phyloP scores from a whole-genome alignment of 2,888 invertebrate species.

The Tricholauxania praeusta region DNA sequence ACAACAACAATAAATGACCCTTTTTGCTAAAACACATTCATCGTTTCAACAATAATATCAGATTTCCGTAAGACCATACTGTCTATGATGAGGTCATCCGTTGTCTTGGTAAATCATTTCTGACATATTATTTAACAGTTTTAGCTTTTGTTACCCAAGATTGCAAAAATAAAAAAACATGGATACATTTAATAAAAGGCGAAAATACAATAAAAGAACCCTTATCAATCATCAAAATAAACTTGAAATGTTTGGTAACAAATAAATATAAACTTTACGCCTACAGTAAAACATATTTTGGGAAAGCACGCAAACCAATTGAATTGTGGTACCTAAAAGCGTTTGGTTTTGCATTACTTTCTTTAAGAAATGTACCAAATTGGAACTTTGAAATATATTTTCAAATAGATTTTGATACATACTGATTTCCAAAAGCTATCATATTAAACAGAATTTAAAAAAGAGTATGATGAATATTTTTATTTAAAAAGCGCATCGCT shows the following conservation, averaged over 20 bases:
- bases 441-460: no score
- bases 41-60: slow-evolving; percentile 1
- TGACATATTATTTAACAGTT: slow-evolving; percentile 1
- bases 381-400: no score
- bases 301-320: slow-evolving; percentile 1
- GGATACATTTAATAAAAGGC: background rate
- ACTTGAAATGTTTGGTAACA: slow-evolving; percentile 3
- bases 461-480: no score
- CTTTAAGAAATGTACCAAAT: no score
- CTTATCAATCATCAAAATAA: background rate
- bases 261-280: background rate
- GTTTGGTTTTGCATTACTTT: no score
- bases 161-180: background rate
- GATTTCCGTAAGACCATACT: background rate
- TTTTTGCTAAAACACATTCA: background rate
- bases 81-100: slow-evolving; percentile 8
- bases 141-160: no score
- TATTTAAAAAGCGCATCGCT: no score
- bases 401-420: no score
- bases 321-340: no score
- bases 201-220: background rate
- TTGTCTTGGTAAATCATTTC: slow-evolving; percentile 1
- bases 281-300: background rate
- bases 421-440: no score
- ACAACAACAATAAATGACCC: background rate